A percentile compares a stretch with the other conserved stretches of the same genome.
Evolutionary conservation across 2,888 invertebrate species (phyloP).

Genomic region (Tinea trinotella): DNA sequence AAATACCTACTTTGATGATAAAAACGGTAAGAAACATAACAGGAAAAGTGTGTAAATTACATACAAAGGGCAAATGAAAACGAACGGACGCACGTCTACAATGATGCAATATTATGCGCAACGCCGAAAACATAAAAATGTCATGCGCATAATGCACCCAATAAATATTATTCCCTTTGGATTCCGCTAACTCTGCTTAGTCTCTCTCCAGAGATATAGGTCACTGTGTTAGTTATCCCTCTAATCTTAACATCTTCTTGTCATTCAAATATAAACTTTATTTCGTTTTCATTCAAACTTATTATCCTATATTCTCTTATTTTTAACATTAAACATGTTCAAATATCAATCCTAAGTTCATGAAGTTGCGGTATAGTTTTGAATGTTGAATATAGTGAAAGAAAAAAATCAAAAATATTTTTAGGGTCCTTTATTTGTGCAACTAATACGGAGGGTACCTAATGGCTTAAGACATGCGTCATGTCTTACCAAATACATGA

Average conservation of each 20-base stretch:
- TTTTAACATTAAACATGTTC: no score
- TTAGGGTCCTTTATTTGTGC: conserved; percentile 47
- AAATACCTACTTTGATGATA: no score
- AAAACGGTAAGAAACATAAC: no score
- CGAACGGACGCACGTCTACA: conserved; percentile 26
- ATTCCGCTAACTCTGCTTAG: conserved; percentile 53
- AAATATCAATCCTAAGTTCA: no score
- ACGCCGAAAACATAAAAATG: conserved; percentile 67
- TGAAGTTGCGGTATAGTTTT: no score
- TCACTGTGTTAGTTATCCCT: conserved; percentile 44
- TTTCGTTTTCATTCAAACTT: conserved; percentile 26
- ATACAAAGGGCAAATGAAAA: conserved; percentile 33
- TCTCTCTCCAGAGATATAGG: conserved; percentile 66
- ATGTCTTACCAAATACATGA: conserved; percentile 36
- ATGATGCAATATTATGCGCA: conserved; percentile 43
- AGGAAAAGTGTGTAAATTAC: background rate
- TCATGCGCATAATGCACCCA: conserved; percentile 68
- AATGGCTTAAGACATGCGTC: conserved; percentile 51
- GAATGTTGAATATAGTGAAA: conserved; percentile 22
- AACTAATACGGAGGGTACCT: conserved; percentile 48
- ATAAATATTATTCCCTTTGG: conserved; percentile 66
- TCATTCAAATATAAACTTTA: conserved; percentile 2
- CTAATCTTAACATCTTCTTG: background rate
- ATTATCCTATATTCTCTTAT: conserved; percentile 28
- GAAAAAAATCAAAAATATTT: conserved; percentile 23